phyloP scores from a whole-genome alignment of 2,113 vertebrate genomes.

The Cromileptes altivelis region DNA sequence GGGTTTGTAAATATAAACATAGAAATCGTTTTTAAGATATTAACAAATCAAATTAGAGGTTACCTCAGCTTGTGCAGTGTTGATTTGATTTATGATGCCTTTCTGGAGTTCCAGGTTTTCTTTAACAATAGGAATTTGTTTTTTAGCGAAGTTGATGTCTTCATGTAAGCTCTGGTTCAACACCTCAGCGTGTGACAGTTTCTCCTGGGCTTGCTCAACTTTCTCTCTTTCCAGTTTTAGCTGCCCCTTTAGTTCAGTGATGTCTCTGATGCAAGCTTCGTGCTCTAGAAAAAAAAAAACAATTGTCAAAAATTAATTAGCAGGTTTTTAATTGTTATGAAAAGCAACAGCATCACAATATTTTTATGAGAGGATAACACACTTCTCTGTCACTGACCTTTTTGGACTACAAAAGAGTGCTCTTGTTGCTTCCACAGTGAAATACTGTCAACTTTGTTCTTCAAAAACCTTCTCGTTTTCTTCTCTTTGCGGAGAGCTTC shows the following conservation, averaged over 20 bases:
- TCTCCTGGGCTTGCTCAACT: slow-evolving; percentile 65
- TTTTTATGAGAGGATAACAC: neutral
- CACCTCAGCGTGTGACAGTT: slow-evolving; percentile 67
- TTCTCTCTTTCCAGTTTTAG: slow-evolving; percentile 76
- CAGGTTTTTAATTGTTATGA: slow-evolving; percentile 1
- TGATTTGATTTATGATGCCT: slow-evolving; percentile 60
- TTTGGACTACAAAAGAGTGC: slow-evolving; percentile 83
- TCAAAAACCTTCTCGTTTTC: slow-evolving; percentile 76
- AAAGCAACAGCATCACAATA: neutral
- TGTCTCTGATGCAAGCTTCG: slow-evolving; percentile 79
- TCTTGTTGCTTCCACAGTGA: slow-evolving; percentile 87
- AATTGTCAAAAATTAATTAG: slow-evolving; percentile 7
- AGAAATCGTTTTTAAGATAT: neutral
- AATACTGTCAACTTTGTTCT: slow-evolving; percentile 81
- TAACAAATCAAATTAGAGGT: neutral
- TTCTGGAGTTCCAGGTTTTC: slow-evolving; percentile 83
- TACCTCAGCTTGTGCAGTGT: slow-evolving; percentile 80
- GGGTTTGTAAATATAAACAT: neutral
- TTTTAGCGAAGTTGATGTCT: slow-evolving; percentile 83
- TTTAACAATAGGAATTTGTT: slow-evolving; percentile 84
- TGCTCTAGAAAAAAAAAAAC: slow-evolving; percentile 77
- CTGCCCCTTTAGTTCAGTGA: slow-evolving; percentile 82
- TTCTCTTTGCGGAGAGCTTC: slow-evolving; percentile 85
- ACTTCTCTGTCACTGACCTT: slow-evolving; percentile 75
- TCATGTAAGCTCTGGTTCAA: slow-evolving; percentile 76